Evolutionary conservation across 2,113 vertebrate genomes (phyloP).

Genomic region (Oplegnathus fasciatus): DNA sequence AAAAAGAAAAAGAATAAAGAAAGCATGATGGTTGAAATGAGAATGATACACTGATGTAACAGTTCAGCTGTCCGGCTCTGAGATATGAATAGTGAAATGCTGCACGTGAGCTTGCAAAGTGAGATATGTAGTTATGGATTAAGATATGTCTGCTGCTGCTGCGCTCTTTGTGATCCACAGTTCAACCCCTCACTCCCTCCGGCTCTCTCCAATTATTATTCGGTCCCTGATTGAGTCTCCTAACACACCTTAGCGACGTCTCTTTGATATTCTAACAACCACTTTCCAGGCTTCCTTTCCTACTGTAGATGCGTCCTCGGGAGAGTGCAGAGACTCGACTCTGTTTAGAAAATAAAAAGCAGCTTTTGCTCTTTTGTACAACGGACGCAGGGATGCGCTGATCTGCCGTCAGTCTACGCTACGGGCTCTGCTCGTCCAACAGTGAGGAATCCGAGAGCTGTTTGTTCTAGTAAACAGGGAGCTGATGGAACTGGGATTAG

Average conservation of each 20-base stretch:
- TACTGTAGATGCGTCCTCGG: slow-evolving; percentile 37
- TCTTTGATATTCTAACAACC: slow-evolving; percentile 12
- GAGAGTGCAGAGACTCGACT: slow-evolving; percentile 12
- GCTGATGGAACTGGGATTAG: slow-evolving; percentile 50
- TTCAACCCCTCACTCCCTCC: slow-evolving; percentile 18
- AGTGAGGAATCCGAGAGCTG: slow-evolving; percentile 43
- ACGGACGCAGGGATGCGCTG: slow-evolving; percentile 36
- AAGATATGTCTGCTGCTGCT: slow-evolving; percentile 62
- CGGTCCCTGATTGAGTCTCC: slow-evolving; percentile 44
- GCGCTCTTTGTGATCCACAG: slow-evolving; percentile 43
- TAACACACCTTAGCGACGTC: slow-evolving; percentile 6
- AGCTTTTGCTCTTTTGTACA: slow-evolving; percentile 32
- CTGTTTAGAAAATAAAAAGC: slow-evolving; percentile 49
- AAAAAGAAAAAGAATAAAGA: slow-evolving; percentile 8
- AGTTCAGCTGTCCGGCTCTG: slow-evolving; percentile 27
- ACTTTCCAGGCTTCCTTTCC: slow-evolving; percentile 27
- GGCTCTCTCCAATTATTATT: slow-evolving; percentile 18
- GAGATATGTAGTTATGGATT: slow-evolving; percentile 61
- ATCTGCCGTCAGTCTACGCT: slow-evolving; percentile 59
- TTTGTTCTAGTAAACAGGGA: slow-evolving; percentile 45
- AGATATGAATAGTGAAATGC: slow-evolving; percentile 62
- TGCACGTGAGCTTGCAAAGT: slow-evolving; percentile 42
- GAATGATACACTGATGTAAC: slow-evolving; percentile 40
- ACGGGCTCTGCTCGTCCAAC: slow-evolving; percentile 43
- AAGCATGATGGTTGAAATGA: slow-evolving; percentile 59